phyloP scores from a whole-genome alignment of 2,113 vertebrate species.

The Rattus rattus region DNA sequence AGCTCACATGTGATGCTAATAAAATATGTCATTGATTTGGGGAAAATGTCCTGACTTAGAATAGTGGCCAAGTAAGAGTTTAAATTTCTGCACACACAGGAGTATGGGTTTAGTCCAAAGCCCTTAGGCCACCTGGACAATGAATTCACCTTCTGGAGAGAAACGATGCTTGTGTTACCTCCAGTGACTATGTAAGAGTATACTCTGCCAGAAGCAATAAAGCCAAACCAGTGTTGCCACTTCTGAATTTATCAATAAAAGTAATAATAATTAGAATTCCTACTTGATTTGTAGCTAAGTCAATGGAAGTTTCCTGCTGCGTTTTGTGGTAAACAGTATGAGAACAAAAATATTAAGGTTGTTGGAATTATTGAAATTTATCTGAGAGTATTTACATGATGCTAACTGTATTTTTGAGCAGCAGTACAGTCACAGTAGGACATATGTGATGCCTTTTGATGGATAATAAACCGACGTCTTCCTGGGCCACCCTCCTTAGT shows the following conservation, averaged over 20 bases:
- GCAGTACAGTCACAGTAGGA: not conserved
- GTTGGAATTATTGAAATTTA: not conserved
- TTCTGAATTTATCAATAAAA: not conserved
- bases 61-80: slow-evolving; percentile 23
- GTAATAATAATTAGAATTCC: not conserved
- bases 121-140: slow-evolving; percentile 24
- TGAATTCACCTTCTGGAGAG: slow-evolving; percentile 36
- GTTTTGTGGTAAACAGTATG: not conserved
- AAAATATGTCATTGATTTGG: slow-evolving; percentile 47
- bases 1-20: slow-evolving; percentile 43
- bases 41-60: slow-evolving; percentile 17
- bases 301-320: not conserved
- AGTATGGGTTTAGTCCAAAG: slow-evolving; percentile 23
- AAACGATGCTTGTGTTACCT: not conserved
- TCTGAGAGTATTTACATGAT: not conserved
- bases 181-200: not conserved
- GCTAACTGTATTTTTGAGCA: not conserved
- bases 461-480: not conserved
- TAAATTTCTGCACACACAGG: slow-evolving; percentile 36
- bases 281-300: not conserved
- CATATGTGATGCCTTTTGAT: not conserved
- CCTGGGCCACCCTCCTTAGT: not conserved
- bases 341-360: not conserved
- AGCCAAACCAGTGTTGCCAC: not conserved
- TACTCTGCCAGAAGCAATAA: slow-evolving; percentile 36